Percentiles rank a stretch among this genome's conserved stretches.
Conservation (phyloP, 2,888 invertebrate species). For the Netelia virgata region DNA sequence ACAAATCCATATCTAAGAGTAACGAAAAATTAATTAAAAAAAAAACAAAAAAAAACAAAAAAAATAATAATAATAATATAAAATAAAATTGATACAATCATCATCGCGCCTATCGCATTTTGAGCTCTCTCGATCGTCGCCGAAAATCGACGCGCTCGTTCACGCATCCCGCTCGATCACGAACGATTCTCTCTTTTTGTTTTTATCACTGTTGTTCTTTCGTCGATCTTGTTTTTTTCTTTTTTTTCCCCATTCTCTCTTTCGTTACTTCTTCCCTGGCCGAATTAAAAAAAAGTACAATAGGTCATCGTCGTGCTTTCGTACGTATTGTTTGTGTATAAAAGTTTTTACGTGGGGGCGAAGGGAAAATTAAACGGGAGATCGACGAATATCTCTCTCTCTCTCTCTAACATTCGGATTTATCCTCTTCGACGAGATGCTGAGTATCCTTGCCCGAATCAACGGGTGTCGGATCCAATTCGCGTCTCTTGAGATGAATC, state of each 20-base stretch:
- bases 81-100: slow-evolving; percentile 79
- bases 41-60: slow-evolving; percentile 53
- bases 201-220: slow-evolving; percentile 1
- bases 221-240: slow-evolving; percentile 3
- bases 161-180: slow-evolving; percentile 36
- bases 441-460: slow-evolving; percentile 97
- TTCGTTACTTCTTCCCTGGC: slow-evolving; percentile 16
- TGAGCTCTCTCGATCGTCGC: slow-evolving; percentile 46
- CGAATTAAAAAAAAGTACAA: slow-evolving; percentile 75
- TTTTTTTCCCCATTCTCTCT: slow-evolving; percentile 13
- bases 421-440: slow-evolving; percentile 95
- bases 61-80: slow-evolving; percentile 36
- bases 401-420: slow-evolving; percentile 86
- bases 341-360: background rate
- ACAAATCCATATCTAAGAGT: slow-evolving; percentile 80
- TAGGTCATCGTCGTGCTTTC: slow-evolving; percentile 61
- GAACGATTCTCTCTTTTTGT: slow-evolving; percentile 4
- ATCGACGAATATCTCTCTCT: too few species aligned
- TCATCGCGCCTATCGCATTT: slow-evolving; percentile 76
- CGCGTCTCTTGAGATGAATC: slow-evolving; percentile 90
- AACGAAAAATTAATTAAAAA: slow-evolving; percentile 27
- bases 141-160: slow-evolving; percentile 37
- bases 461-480: slow-evolving; percentile 92
- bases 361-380: slow-evolving; percentile 2
- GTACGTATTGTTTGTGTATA: slow-evolving; percentile 62